Evolutionary conservation across 2,113 vertebrate genomes (phyloP).

Genomic region (Brachyistius frenatus): DNA sequence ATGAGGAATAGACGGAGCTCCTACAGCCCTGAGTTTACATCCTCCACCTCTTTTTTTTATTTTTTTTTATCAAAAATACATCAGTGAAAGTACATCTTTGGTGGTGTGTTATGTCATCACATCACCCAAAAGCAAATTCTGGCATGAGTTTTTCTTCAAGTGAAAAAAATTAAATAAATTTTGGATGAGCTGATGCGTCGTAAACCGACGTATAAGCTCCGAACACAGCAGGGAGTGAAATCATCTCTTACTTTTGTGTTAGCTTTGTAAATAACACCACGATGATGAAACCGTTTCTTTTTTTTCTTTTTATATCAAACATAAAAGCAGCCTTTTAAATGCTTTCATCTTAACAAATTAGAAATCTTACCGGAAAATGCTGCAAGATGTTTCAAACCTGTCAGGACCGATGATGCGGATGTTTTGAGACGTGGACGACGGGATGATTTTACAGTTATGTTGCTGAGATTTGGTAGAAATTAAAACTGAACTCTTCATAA

Average conservation of each 20-base stretch:
- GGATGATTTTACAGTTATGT: too few relatives aligned
- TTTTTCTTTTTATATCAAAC: not conserved
- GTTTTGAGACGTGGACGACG: too few relatives aligned
- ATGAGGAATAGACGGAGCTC: slow-evolving; percentile 44
- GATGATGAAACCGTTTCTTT: too few relatives aligned
- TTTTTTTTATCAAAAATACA: not conserved
- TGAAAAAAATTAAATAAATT: too few relatives aligned
- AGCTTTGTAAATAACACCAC: too few relatives aligned
- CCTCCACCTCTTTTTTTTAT: too few relatives aligned
- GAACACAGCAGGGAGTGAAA: too few relatives aligned
- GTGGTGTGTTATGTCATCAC: not conserved
- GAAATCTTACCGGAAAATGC: not conserved
- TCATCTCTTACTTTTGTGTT: too few relatives aligned
- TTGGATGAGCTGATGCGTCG: too few relatives aligned
- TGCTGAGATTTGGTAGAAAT: slow-evolving; percentile 3
- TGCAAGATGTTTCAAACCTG: not conserved
- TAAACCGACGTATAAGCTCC: too few relatives aligned
- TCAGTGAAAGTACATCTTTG: not conserved
- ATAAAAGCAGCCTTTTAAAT: not conserved
- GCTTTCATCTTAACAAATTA: slow-evolving; percentile 22
- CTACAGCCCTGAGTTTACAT: not conserved
- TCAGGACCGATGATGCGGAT: not conserved
- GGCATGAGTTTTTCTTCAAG: too few relatives aligned
- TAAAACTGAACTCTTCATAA: not conserved
- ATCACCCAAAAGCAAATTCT: too few relatives aligned